Base-by-base conservation (phyloP, 2,888 invertebrate genomes). In the Pristionchus maxplancki region DNA sequence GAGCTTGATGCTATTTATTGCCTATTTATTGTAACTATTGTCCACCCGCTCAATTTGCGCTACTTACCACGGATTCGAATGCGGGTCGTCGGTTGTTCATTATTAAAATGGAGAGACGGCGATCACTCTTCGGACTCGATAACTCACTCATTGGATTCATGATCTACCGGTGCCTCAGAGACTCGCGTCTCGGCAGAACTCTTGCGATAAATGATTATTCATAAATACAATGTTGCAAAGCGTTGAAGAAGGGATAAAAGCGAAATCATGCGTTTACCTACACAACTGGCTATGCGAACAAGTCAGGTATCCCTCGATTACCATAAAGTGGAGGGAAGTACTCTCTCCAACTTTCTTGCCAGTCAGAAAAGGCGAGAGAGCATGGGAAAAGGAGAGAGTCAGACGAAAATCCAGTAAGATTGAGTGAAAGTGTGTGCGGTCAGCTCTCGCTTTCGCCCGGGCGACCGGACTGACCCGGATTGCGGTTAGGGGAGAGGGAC, bases 381-480 rank as follows among this genome's bases (percentile, higher is more conserved):
- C 44, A 11, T 44, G 58, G 13, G 44, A 3, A 48, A 5, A 13
- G 58, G 28, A 58, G 58, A 58, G 74, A 31, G 20, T 20, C n/a
- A 37, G 74, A 28, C 71, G 6, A 44, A 44, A 6, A 11, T 11
- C 11, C 8, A 44, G 44, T 44, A 44, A 44, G 44, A 44, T 9
- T 44, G 83, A 44, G 83, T 11, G 58, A 62, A 40, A 84, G 83
- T 24, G 53, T 15, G 53, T n/a, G 48, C 58, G 37, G 83, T 40
- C 44, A 48, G n/a, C 84, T 71, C 87, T 71, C 87, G 37, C 71
- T 67, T 50, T 87, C 64, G 5, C 50, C 13, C 17, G 11, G 67
- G 48, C 44, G 86, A 86, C 50, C 74, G 71, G 87, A 86, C 40
- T 64, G 64, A 64, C 82, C 82, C 82, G 82, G 82, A 83, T 83